phyloP scores from a whole-genome alignment of 2,797 vertebrate genomes.

The Anomalospiza imberbis region DNA sequence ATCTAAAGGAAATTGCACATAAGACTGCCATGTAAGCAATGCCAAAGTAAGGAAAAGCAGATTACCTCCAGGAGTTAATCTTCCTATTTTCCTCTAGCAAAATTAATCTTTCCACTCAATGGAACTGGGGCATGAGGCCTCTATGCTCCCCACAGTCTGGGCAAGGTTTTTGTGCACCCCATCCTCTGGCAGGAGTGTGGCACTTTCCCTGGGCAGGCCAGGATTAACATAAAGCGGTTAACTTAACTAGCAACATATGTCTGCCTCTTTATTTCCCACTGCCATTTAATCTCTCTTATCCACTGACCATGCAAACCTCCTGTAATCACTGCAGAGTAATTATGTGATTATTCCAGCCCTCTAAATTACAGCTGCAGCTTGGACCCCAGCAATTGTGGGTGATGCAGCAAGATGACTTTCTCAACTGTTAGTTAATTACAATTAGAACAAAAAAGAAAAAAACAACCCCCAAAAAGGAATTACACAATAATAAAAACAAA shows the following conservation, averaged over 20 bases:
- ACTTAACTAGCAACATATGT: slow-evolving; percentile 55
- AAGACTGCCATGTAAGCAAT: background rate
- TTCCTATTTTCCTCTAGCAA: background rate
- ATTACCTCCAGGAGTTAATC: background rate
- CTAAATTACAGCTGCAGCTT: slow-evolving; percentile 56
- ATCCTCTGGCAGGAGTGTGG: background rate
- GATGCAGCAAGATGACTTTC: slow-evolving; percentile 28
- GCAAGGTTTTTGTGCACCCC: background rate
- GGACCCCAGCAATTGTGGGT: slow-evolving; percentile 50
- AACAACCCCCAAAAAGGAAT: fast-evolving
- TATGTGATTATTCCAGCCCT: slow-evolving; percentile 64
- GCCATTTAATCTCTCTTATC: slow-evolving; percentile 54
- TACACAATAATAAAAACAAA: background rate
- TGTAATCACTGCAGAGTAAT: slow-evolving; percentile 56
- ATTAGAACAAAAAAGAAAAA: background rate
- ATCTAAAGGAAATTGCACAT: fast-evolving
- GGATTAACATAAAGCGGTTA: slow-evolving; percentile 37
- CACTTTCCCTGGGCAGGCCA: background rate
- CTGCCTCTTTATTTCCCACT: slow-evolving; percentile 37
- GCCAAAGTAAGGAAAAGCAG: background rate
- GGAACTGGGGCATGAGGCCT: background rate
- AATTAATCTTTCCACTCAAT: background rate
- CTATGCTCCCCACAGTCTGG: background rate
- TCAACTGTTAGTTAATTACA: slow-evolving; percentile 46
- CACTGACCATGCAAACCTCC: slow-evolving; percentile 55